Evolutionary conservation across 1,140 invertebrate genomes (phyloP), one percentile per base, ranked within the genome.

Genomic region (Drosophila nigrodunni): DNA sequence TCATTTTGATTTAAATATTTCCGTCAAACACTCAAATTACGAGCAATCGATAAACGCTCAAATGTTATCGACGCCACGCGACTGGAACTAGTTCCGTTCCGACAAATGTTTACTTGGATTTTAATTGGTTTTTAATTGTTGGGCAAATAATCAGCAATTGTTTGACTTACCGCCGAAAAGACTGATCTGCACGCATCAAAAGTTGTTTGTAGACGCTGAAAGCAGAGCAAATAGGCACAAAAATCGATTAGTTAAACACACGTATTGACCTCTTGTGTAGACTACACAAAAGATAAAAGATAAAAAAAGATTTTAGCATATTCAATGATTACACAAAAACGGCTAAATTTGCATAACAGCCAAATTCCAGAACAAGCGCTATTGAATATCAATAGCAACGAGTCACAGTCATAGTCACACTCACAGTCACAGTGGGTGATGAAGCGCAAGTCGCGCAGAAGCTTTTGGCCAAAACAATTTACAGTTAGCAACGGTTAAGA

Each of bases 401-500:
- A 1, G 10, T 47, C 13, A 21, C 49, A 50, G 25, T 50, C 47
- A 11, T 9, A 10, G 47, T 50, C 47, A n/a, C 25, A 13, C 21
- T 34, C 50, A n/a, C n/a, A 30, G 50, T 54, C n/a, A 54, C 49
- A 25, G 41, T 43, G 11, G 18, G 8, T 47, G 15, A 47, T 3
- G 7, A 3, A 47, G 46, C 9, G 18, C 13, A 46, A 46, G 15
- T n/a, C 0, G 3, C 3, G 7, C 46, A 18, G 15, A 47, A 43
- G 39, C 39, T 41, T 41, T 41, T 47, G 13, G 13, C 41, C 35
- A 57, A 67, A 30, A 58, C 43, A 13, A 47, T 52, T 57, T 65
- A 72, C 69, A 58, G 69, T 72, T 65, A 65, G 41, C 49, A 57
- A 54, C 69, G 41, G 52, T 57, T 7, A 21, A 57, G 60, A 41